Base-by-base conservation (phyloP, 2,888 invertebrate species). In the Epirrhoe alternata region DNA sequence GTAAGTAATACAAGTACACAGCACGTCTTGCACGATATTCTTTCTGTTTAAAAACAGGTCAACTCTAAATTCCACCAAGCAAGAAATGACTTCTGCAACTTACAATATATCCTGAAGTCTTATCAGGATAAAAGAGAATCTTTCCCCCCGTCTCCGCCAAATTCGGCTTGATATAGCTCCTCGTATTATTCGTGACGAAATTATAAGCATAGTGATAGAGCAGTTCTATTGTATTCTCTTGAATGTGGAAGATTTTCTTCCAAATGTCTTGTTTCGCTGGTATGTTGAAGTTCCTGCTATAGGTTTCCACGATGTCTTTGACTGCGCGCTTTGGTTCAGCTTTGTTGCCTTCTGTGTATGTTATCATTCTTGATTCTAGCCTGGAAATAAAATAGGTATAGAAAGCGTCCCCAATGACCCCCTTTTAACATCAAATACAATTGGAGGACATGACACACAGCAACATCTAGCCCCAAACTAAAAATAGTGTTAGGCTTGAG, bases 71-170 rank as follows among this genome's bases (percentile, higher is more conserved):
- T 4, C 10, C 10, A n/a, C 12, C 7, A 42, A 42, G 12, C 10
- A 42, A 56, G 12, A 5, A 3, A 8, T 14, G 10, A 42, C 64
- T 33, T 35, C 35, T 8, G 0, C 12, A 4, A 86, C 86, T 86
- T 82, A 95, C 96, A 77, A 95, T 94, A 77, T 96, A 97, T 42
- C 95, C 95, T 17, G 94, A 91, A 0, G 95, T 95, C 69, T 95
- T 93, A 4, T 94, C 94, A 0, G 95, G 95, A 79, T 95, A 94
- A 72, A 95, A 96, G 47, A 92, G 82, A 8, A 96, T 90, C 73
- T 94, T 94, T 5, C 96, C 95, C 0, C 96, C 96, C 75, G 96
- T 95, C 77, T 97, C 96, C 0, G 95, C 94, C 61, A 95, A 85
- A 5, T 95, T 94, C 0, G 97, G 97, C 77, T 96, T 97, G 1